A percentile compares a stretch with the other conserved stretches of the same genome.
These are phyloP conservation scores for Carcharodon carcharias DNA, from an alignment of 2,797 vertebrate species.

Conservation along the genomic window DNA sequence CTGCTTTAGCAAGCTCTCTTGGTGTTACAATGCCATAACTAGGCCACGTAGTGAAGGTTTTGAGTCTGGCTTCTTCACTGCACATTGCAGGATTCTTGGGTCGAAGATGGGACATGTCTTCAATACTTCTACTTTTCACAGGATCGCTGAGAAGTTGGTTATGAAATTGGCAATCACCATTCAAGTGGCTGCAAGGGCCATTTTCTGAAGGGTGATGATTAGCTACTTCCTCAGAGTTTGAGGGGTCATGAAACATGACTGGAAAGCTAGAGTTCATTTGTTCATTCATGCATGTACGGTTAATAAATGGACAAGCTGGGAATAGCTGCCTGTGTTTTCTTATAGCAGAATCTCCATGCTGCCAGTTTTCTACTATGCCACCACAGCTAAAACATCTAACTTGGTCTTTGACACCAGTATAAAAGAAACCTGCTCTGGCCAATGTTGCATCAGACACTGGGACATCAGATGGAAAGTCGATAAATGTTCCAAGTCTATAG, in stretches of 20 bases:
- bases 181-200: background rate
- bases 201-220: background rate
- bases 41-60: conserved; percentile 76
- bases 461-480: conserved; percentile 58
- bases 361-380: conserved; percentile 73
- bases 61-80: conserved; percentile 69
- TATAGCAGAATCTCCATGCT: conserved; percentile 65
- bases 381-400: conserved; percentile 84
- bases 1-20: conserved; percentile 72
- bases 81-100: conserved; percentile 73
- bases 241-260: background rate
- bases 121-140: conserved; percentile 76
- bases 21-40: conserved; percentile 57
- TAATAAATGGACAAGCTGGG: conserved; percentile 78
- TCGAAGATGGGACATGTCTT: conserved; percentile 62
- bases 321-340: conserved; percentile 73
- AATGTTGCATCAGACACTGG: conserved; percentile 63
- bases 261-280: conserved; percentile 33
- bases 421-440: conserved; percentile 81
- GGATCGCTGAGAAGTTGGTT: conserved; percentile 56
- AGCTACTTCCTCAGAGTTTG: background rate
- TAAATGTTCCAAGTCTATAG: conserved; percentile 67
- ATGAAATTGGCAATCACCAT: background rate
- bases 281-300: conserved; percentile 45
- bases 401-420: conserved; percentile 71